These are phyloP conservation scores for Siderastrea siderea DNA, from an alignment of 92 coral and sea anemone species.

Conservation along the genomic window DNA sequence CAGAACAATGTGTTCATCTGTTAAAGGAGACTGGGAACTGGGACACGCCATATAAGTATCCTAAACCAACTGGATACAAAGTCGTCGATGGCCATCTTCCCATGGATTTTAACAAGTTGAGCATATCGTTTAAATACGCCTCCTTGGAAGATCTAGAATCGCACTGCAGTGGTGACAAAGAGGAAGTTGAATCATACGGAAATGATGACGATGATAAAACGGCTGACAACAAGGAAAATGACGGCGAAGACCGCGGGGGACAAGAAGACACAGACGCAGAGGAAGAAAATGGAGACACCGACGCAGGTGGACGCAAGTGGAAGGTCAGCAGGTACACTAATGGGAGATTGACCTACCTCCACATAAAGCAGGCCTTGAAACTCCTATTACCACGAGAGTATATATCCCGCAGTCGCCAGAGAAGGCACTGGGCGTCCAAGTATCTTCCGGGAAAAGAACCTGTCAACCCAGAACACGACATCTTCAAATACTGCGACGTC, in stretches of 20 bases:
- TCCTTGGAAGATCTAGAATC: neutral
- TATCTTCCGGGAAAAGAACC: conserved; percentile 58
- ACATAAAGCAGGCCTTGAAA: conserved; percentile 54
- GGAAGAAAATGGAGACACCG: neutral
- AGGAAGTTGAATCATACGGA: neutral
- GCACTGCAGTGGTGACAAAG: neutral
- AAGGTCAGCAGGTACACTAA: conserved; percentile 29
- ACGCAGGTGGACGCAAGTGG: conserved; percentile 25
- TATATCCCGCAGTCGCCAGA: conserved; percentile 41
- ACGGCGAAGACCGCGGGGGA: neutral
- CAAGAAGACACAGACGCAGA: neutral
- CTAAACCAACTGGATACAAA: conserved; percentile 33
- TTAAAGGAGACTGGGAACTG: conserved; percentile 47
- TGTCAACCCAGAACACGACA: conserved; percentile 42
- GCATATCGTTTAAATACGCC: neutral
- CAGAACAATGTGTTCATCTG: conserved; percentile 43
- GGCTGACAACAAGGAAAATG: neutral
- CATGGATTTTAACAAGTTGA: neutral
- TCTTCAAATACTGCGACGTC: conserved; percentile 30
- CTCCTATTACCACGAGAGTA: conserved; percentile 48
- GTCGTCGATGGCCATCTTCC: conserved; percentile 24
- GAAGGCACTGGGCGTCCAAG: conserved; percentile 44
- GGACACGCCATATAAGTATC: conserved; percentile 40
- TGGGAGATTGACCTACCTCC: conserved; percentile 33
- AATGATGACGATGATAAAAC: neutral